Evolutionary conservation across 1,140 invertebrate species (phyloP), one percentile per base, ranked within the genome.

Genomic region (Lutraria rhynchaena): DNA sequence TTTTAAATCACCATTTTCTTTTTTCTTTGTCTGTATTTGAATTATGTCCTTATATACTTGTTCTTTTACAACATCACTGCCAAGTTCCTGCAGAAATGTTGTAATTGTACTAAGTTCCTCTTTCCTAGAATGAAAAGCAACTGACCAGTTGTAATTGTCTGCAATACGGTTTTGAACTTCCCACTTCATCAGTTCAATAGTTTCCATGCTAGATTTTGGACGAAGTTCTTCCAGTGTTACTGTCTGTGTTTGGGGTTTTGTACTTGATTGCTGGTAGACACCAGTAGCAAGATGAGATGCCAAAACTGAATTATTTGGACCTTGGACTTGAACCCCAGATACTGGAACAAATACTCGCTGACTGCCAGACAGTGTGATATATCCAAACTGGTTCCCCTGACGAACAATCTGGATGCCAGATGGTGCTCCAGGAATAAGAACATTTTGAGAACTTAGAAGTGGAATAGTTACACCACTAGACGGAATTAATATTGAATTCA

Each of bases 51-150:
- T 95, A 93, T 99, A 97, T 9, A 98, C 97, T 91, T 95, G 96
- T 91, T 99, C 97, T 91, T 98, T 97, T 1, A 98, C 97, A 75
- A 98, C 93, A 91, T 96, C 97, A 63, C 97, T 94, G 11, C 98
- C 98, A 83, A 99, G 96, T 87, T 97, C 96, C 92, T 96, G 96
- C 85, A 99, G 97, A 90, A 99, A 97, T 90, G 97, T 97, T 3
- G 97, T 97, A 53, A 98, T 92, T 3, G 97, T 95, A 90, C 96
- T 88, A 1, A 91, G 65, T 22, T 90, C 87, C 17, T 87, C 85
- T 13, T 87, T 84, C 44, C 87, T 87, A 13, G 83, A 82, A 76
- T 88, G 86, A 61, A 83, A 86, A 29, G 81, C 73, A 44, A 82
- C 83, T 24, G 65, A 74, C 83, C 82, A 88, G 60, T 88, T 89